Conservation (phyloP, 1,140 invertebrate genomes). For the Semibalanus balanoides region DNA sequence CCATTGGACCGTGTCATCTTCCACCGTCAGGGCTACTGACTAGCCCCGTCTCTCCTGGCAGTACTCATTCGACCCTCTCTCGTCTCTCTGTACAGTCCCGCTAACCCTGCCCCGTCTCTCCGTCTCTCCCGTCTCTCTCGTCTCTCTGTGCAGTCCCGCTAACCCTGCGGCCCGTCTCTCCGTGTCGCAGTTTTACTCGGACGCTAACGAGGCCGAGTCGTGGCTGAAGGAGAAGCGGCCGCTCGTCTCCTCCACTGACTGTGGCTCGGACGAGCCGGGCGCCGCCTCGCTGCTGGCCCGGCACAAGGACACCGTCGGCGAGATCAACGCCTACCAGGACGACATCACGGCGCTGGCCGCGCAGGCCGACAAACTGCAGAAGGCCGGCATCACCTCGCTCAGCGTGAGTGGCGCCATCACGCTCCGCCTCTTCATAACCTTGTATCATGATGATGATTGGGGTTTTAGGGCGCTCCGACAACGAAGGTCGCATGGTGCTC, state of each 20-base stretch:
- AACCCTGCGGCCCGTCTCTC: slow-evolving; percentile 4
- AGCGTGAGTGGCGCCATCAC: slow-evolving; percentile 46
- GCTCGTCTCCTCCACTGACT: slow-evolving; percentile 70
- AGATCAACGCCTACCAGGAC: slow-evolving; percentile 75
- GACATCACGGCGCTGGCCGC: slow-evolving; percentile 76
- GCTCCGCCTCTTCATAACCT: too few species aligned
- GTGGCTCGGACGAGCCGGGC: slow-evolving; percentile 74
- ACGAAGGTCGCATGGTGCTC: too few species aligned
- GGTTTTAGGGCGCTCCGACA: too few species aligned
- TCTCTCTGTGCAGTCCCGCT: background rate
- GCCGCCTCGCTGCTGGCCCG: slow-evolving; percentile 70
- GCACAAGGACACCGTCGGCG: slow-evolving; percentile 75
- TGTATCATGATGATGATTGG: too few species aligned
- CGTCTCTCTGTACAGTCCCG: too few species aligned
- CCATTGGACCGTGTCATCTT: too few species aligned
- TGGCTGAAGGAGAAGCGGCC: slow-evolving; percentile 91
- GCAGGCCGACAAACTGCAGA: slow-evolving; percentile 65
- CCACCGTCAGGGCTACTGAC: too few species aligned
- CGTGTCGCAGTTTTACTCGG: slow-evolving; percentile 70
- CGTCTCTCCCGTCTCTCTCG: too few species aligned
- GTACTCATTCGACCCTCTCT: too few species aligned
- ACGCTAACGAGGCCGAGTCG: slow-evolving; percentile 94
- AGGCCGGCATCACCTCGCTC: slow-evolving; percentile 57
- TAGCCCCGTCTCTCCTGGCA: too few species aligned
- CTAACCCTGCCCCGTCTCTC: background rate